A percentile compares a stretch with the other conserved stretches of the same genome.
These are phyloP conservation scores for Chelonoidis abingdonii DNA, from an alignment of 2,113 vertebrate genomes.

Conservation along the genomic window DNA sequence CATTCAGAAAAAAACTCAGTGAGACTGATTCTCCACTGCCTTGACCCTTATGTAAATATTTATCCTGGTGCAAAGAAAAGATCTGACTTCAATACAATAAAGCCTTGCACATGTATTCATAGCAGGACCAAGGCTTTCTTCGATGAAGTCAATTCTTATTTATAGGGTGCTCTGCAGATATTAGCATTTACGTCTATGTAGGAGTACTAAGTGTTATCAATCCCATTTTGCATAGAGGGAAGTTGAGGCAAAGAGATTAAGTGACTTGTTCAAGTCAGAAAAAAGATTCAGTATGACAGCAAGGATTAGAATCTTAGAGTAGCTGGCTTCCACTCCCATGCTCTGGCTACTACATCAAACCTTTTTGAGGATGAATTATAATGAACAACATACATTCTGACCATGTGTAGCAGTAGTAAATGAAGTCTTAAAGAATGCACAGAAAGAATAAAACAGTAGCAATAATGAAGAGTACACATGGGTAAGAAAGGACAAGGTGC, in stretches of 20 bases:
- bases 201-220: background rate
- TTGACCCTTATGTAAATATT: background rate
- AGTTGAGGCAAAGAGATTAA: background rate
- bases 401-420: background rate
- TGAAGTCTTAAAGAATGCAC: background rate
- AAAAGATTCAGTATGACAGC: background rate
- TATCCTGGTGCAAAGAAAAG: background rate
- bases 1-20: background rate
- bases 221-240: background rate
- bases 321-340: background rate
- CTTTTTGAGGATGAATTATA: background rate
- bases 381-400: accelerated
- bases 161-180: background rate
- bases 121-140: background rate
- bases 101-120: background rate
- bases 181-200: background rate
- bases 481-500: background rate
- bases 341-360: background rate
- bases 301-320: background rate
- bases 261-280: background rate
- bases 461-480: accelerated
- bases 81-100: background rate
- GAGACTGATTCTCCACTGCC: background rate
- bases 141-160: background rate
- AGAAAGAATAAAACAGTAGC: background rate